phyloP scores from a whole-genome alignment of 2,888 invertebrate genomes.

The Incurvaria masculella region DNA sequence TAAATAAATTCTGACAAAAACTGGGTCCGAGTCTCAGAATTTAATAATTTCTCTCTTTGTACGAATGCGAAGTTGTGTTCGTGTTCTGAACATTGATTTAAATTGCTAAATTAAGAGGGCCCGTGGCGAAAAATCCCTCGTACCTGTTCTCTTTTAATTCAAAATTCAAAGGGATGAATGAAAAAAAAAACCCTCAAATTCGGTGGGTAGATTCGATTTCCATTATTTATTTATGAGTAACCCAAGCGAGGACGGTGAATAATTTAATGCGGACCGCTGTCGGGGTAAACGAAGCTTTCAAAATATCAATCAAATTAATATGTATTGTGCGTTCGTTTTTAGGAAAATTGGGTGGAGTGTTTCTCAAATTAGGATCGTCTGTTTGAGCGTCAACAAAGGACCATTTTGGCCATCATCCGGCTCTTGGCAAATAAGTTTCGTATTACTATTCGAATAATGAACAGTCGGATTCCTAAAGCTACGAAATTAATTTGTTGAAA shows the following conservation, averaged over 20 bases:
- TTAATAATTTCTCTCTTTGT: too few relatives aligned
- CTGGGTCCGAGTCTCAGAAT: conserved; percentile 10
- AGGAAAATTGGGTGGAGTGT: neutral
- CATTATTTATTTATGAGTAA: neutral
- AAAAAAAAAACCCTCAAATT: neutral
- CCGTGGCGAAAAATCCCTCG: neutral
- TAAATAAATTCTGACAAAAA: conserved; percentile 8
- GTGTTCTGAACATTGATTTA: neutral
- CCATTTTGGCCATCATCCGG: too few relatives aligned
- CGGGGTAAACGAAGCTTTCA: neutral
- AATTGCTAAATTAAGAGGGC: neutral
- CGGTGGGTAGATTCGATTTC: neutral
- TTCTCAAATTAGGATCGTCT: too few relatives aligned
- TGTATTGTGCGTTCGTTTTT: neutral
- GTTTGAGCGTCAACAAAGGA: too few relatives aligned
- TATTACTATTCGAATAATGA: too few relatives aligned
- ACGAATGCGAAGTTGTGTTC: too few relatives aligned
- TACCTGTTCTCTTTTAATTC: neutral
- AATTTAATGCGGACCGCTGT: neutral
- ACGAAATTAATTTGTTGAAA: too few relatives aligned
- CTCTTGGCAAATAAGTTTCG: too few relatives aligned
- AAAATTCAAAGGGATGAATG: neutral
- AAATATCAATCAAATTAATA: neutral
- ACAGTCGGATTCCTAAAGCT: too few relatives aligned
- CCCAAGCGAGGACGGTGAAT: neutral